phyloP scores from a whole-genome alignment of 2,888 invertebrate genomes.

The Antheraea yamamai region DNA sequence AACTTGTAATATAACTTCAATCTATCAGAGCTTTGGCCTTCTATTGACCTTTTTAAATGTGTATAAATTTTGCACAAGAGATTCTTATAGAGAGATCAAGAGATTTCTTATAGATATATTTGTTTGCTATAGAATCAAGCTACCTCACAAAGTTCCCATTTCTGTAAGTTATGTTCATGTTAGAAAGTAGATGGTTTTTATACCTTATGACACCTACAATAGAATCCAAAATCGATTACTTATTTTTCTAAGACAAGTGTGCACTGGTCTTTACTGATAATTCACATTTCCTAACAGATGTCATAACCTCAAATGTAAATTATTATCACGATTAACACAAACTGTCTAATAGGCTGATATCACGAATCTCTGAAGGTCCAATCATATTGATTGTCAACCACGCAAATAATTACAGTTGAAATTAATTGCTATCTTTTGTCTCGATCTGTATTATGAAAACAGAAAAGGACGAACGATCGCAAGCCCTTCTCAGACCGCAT shows the following conservation, averaged over 20 bases:
- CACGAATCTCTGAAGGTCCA: conserved; percentile 6
- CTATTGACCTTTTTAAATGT: not conserved
- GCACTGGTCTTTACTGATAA: not conserved
- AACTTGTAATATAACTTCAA: conserved; percentile 21
- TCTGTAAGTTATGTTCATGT: not conserved
- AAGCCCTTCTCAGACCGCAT: conserved; percentile 16
- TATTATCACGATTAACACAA: conserved; percentile 4
- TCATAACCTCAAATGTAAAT: conserved; percentile 12
- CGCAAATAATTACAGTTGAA: conserved; percentile 19
- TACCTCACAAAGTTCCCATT: not conserved
- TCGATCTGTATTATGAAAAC: not conserved
- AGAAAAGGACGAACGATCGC: conserved; percentile 24
- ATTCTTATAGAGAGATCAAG: not conserved
- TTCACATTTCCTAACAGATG: not conserved
- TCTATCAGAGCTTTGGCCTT: conserved; percentile 3
- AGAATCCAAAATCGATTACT: not conserved
- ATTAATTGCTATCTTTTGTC: conserved; percentile 23
- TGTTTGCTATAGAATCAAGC: not conserved
- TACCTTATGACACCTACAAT: not conserved
- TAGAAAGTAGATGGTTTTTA: not conserved
- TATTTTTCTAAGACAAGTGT: not conserved
- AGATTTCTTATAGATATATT: not conserved
- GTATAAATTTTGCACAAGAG: not conserved
- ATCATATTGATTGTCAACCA: conserved; percentile 2
- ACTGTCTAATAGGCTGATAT: conserved; percentile 5